Conservation (phyloP, 2,888 invertebrate genomes). For the Sarcophaga caerulescens region DNA sequence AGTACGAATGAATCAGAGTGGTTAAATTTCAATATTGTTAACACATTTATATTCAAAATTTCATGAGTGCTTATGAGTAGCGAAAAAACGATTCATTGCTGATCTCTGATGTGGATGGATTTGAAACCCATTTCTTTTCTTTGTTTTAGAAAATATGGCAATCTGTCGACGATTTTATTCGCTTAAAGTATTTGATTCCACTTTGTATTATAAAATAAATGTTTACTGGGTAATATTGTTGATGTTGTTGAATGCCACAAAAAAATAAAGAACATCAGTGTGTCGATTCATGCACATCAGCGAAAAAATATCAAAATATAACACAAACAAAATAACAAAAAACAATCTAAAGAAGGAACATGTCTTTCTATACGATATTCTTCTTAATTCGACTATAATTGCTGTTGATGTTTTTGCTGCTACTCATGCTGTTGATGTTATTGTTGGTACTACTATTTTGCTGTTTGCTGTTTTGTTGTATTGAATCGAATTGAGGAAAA, state of each 20-base stretch:
- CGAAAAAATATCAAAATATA: conserved; percentile 18
- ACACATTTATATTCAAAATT: no score
- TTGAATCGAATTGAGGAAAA: conserved; percentile 30
- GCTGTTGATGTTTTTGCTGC: conserved; percentile 33
- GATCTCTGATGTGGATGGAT: no score
- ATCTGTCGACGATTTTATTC: no score
- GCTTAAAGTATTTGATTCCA: no score
- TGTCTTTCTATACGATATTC: conserved; percentile 44
- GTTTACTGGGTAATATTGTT: not conserved
- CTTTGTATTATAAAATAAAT: not conserved
- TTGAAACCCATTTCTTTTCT: no score
- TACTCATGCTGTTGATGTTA: conserved; percentile 28
- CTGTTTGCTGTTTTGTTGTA: not conserved
- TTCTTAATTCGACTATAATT: conserved; percentile 57
- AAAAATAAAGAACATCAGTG: conserved; percentile 11
- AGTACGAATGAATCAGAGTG: no score
- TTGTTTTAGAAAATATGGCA: no score
- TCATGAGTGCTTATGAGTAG: no score
- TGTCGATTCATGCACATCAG: conserved; percentile 31
- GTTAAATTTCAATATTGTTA: no score
- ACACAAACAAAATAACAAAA: conserved; percentile 1
- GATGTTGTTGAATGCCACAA: conserved; percentile 17
- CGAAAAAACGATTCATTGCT: no score
- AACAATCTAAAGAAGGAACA: conserved; percentile 5
- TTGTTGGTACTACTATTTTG: not conserved